These are phyloP conservation scores for honey bee (Apis mellifera) DNA, from an alignment of 1,140 invertebrate genomes.

Conservation along the genomic window DNA sequence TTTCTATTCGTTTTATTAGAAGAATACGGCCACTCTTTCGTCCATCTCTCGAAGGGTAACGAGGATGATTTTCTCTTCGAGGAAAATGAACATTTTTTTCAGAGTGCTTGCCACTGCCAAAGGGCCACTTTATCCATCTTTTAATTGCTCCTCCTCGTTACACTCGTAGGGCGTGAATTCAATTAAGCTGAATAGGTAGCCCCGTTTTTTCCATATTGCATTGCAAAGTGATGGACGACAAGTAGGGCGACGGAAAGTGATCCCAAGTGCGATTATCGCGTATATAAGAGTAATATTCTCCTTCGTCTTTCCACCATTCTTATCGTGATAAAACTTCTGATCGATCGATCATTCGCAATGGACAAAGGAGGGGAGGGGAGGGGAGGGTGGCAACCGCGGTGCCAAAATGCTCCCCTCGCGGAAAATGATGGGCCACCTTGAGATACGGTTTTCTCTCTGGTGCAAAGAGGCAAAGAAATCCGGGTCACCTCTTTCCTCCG, in stretches of 20 bases:
- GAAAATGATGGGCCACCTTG: conserved; percentile 52
- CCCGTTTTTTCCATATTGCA: not conserved
- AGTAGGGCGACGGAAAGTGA: no score
- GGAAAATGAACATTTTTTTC: not conserved
- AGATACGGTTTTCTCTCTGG: conserved; percentile 40
- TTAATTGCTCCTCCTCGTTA: conserved; percentile 1
- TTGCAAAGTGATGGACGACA: no score
- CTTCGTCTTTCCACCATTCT: no score
- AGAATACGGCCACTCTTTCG: no score
- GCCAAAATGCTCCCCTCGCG: conserved; percentile 58
- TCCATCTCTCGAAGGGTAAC: not conserved
- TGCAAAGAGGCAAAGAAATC: conserved; percentile 20
- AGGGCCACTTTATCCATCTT: not conserved
- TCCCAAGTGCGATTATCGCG: not conserved
- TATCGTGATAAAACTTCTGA: not conserved
- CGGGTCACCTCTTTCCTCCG: conserved; percentile 40
- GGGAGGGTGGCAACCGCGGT: conserved; percentile 34
- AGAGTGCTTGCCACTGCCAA: no score
- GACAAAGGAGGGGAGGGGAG: conserved; percentile 24
- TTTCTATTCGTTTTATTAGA: not conserved
- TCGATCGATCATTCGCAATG: conserved; percentile 52
- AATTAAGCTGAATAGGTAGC: not conserved
- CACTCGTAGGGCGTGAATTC: not conserved
- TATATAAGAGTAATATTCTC: no score
- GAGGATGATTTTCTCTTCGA: not conserved